Conservation (phyloP, 64 coral and sea anemone genomes). For the Dendrophyllia cribrosa region DNA sequence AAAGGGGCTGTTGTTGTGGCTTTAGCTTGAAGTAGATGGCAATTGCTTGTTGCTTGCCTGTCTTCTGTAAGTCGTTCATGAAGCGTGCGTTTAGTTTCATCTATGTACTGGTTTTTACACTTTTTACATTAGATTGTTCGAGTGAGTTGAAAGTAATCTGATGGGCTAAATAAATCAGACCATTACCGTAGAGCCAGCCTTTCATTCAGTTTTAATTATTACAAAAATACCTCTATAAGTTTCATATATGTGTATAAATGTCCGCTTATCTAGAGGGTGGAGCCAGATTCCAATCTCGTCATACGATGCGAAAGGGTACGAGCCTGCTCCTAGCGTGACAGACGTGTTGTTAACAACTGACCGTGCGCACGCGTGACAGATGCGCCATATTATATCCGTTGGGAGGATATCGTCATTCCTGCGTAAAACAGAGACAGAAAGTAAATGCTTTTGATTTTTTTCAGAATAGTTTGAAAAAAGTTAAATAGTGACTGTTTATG, state of each 20-base stretch:
- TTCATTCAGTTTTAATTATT: no score
- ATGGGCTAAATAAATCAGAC: no score
- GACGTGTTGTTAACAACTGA: not conserved
- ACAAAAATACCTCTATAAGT: constrained; percentile 27
- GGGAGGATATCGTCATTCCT: not conserved
- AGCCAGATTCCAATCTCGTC: constrained; percentile 52
- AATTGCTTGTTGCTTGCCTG: no score
- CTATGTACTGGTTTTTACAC: no score
- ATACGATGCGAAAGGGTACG: not conserved
- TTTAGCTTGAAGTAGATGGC: no score
- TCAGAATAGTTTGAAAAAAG: not conserved
- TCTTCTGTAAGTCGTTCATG: no score
- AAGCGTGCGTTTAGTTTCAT: no score
- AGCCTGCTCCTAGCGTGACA: not conserved
- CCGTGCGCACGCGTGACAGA: not conserved
- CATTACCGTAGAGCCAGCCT: no score
- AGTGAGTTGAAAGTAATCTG: no score
- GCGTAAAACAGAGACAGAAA: not conserved
- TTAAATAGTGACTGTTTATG: no score
- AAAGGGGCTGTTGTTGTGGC: no score
- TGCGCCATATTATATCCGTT: not conserved
- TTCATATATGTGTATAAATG: not conserved
- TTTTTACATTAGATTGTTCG: no score
- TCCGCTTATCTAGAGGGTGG: not conserved
- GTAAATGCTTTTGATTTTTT: not conserved